These are phyloP conservation scores for Dolichotis patagonum DNA, from an alignment of 2,113 vertebrate species.

Conservation along the genomic window DNA sequence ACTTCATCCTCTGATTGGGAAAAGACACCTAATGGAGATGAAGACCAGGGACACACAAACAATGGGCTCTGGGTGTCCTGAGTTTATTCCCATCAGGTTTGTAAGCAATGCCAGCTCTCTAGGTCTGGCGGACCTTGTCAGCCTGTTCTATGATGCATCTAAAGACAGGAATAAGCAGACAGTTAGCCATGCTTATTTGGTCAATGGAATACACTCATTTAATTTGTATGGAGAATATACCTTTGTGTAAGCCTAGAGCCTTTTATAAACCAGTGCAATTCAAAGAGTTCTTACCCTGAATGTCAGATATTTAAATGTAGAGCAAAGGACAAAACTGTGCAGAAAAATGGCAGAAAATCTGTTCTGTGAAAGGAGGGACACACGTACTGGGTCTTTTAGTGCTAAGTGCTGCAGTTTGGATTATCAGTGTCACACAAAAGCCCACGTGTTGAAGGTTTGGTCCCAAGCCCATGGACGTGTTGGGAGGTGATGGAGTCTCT, in stretches of 20 bases:
- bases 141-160: not conserved
- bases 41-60: accelerated
- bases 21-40: not conserved
- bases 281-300: not conserved
- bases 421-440: not conserved
- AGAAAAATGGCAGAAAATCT: not conserved
- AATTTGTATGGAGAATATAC: not conserved
- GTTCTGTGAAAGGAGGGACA: not conserved
- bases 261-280: not conserved
- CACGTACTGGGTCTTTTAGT: accelerated
- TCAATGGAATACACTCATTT: not conserved
- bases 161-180: not conserved
- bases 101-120: not conserved
- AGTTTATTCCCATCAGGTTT: not conserved
- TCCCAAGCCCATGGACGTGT: not conserved
- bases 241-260: not conserved
- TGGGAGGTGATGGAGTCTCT: not conserved
- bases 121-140: not conserved
- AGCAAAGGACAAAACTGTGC: not conserved
- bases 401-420: not conserved
- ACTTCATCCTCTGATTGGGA: not conserved
- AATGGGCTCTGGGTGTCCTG: not conserved
- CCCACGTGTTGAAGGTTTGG: not conserved
- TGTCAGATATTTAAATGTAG: not conserved
- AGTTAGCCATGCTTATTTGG: not conserved